Conservation (phyloP, 1,140 invertebrate genomes). For the Tribolium madens region DNA sequence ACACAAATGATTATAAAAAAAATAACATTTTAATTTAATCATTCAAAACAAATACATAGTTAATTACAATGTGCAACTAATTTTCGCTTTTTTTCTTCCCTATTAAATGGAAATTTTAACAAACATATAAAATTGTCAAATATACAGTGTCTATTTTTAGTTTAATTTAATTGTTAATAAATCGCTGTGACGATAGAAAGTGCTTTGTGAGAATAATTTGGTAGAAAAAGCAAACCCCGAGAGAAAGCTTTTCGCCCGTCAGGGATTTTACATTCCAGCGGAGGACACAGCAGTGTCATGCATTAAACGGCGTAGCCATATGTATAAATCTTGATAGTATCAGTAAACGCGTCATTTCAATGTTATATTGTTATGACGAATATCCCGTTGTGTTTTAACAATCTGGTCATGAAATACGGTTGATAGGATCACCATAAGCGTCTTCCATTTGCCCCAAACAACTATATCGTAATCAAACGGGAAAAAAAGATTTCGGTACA, state of each 20-base stretch:
- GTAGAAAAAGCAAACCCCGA: neutral
- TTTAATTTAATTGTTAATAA: too few relatives aligned
- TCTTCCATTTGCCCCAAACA: slow-evolving; percentile 5
- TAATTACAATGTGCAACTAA: too few relatives aligned
- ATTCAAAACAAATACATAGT: too few relatives aligned
- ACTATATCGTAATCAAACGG: slow-evolving; percentile 25
- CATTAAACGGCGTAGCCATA: slow-evolving; percentile 18
- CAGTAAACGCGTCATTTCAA: slow-evolving; percentile 33
- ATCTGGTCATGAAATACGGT: slow-evolving; percentile 35
- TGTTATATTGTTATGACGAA: slow-evolving; percentile 25
- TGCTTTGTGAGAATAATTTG: too few relatives aligned
- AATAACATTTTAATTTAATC: too few relatives aligned
- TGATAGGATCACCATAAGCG: slow-evolving; percentile 5
- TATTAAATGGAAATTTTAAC: too few relatives aligned
- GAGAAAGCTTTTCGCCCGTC: neutral
- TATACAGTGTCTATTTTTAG: too few relatives aligned
- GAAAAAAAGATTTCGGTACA: slow-evolving; percentile 8
- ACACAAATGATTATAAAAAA: too few relatives aligned
- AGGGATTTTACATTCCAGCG: slow-evolving; percentile 1
- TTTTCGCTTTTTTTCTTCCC: too few relatives aligned
- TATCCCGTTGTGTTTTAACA: slow-evolving; percentile 38
- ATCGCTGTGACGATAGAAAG: too few relatives aligned
- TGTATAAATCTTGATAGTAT: slow-evolving; percentile 35
- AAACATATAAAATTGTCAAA: too few relatives aligned
- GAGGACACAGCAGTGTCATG: neutral